A percentile compares a stretch with the other conserved stretches of the same genome.
Evolutionary conservation across 2,113 vertebrate species (phyloP).

Genomic region (Donacobius atricapilla): DNA sequence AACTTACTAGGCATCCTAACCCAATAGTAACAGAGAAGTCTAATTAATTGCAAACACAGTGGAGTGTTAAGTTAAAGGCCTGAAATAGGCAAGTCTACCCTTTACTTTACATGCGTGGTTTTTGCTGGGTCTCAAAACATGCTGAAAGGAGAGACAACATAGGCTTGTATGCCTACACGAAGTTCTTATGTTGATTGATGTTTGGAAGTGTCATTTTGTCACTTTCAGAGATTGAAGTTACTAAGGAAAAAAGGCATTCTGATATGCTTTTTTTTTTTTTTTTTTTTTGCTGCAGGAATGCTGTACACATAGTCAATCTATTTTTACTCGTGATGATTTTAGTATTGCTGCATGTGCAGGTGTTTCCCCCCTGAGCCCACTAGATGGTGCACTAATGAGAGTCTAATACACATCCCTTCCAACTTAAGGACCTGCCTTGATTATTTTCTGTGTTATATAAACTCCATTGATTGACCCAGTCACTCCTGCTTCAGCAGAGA

Average conservation of each 20-base stretch:
- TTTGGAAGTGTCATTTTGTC: background rate
- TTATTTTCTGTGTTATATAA: background rate
- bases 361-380: background rate
- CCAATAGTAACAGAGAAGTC: background rate
- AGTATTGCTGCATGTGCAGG: fast-evolving
- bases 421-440: background rate
- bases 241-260: background rate
- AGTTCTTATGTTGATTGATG: background rate
- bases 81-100: background rate
- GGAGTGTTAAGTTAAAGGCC: background rate
- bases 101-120: background rate
- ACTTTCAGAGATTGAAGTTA: background rate
- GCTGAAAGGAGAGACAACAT: background rate
- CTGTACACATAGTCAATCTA: background rate
- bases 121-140: background rate
- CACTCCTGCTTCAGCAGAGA: background rate
- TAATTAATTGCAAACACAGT: background rate
- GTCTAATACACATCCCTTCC: background rate
- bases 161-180: background rate
- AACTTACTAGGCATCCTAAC: background rate
- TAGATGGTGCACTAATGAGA: background rate
- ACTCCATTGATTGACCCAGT: background rate
- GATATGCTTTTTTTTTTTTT: background rate
- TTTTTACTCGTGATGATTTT: background rate
- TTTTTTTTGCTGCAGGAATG: background rate